These are phyloP conservation scores for Spodoptera frugiperda DNA, from an alignment of 1,140 invertebrate species.

Conservation along the genomic window DNA sequence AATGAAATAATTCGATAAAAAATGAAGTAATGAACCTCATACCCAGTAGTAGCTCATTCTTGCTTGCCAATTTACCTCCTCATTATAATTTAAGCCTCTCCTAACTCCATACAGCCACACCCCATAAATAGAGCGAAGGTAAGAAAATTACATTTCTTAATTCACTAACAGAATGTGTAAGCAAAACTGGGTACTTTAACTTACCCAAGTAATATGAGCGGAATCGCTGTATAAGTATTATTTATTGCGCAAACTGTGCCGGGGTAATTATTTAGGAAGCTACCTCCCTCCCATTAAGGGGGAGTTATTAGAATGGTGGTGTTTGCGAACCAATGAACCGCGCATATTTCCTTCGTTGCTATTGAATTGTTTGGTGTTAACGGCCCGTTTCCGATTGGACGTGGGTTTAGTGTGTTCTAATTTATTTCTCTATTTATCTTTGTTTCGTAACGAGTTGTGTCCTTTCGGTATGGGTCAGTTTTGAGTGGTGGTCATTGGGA, in stretches of 20 bases:
- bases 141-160: slow-evolving; percentile 34
- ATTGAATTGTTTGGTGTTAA: slow-evolving; percentile 43
- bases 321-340: slow-evolving; percentile 56
- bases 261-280: slow-evolving; percentile 72
- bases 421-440: neutral
- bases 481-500: neutral
- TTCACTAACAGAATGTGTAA: slow-evolving; percentile 21
- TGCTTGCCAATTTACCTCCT: too few species aligned
- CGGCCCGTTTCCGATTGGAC: slow-evolving; percentile 12
- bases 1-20: too few species aligned
- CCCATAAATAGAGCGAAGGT: neutral
- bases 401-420: neutral
- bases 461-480: neutral
- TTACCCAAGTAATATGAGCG: slow-evolving; percentile 57
- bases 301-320: slow-evolving; percentile 54
- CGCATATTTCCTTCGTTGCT: slow-evolving; percentile 49
- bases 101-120: too few species aligned
- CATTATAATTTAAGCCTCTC: too few species aligned
- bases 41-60: too few species aligned
- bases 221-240: slow-evolving; percentile 70
- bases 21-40: too few species aligned
- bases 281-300: slow-evolving; percentile 44
- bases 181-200: slow-evolving; percentile 59
- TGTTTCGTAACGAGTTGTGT: neutral
- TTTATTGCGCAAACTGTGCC: slow-evolving; percentile 70